Evolutionary conservation across 1,140 invertebrate species (phyloP), one percentile per base, ranked within the genome.

Genomic region (Mizuhopecten yessoensis): DNA sequence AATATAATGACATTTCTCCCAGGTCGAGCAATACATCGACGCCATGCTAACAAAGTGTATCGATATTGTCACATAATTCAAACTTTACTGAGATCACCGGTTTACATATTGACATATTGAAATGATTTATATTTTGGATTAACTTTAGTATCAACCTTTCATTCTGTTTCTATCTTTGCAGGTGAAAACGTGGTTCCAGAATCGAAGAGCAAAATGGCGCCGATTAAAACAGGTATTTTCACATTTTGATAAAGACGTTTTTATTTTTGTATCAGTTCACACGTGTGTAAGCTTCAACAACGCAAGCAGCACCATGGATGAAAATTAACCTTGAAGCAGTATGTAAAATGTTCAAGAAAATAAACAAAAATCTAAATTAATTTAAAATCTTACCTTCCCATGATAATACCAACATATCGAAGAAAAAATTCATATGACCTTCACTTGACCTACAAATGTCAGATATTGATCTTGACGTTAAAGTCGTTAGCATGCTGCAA

Each of bases 101-200:
- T 86, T 10, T 75, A 13, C 39, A 17, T 39, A 87, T 36, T 29
- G 34, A 87, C 23, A 36, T 29, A 29, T 29, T 20, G 39, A 34
- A 20, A 34, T 87, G 39, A n/a, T 86, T 33, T 34, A 86, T 75
- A 33, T 0, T 33, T 42, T 34, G 36, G 17, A 49, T 91, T 34
- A 91, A 20, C n/a, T 88, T 33, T 9, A 34, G 57, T 75, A 75
- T 75, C 57, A 75, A 75, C 57, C 57, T 75, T 75, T 5, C 57
- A n/a, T 90, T 88, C 36, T 75, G 17, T 49, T 88, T 94, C 89
- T 88, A 88, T 94, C 90, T 94, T 94, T 95, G 29, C 92, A 97
- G 97, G 97, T 97, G 3, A 97, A 97, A 95, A 97, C 97, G 0
- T 97, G 97, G 97, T 97, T 97, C 93, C 97, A 97, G 94, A 97